These are phyloP conservation scores for Etheostoma cragini DNA, from an alignment of 2,113 vertebrate species.

Conservation along the genomic window DNA sequence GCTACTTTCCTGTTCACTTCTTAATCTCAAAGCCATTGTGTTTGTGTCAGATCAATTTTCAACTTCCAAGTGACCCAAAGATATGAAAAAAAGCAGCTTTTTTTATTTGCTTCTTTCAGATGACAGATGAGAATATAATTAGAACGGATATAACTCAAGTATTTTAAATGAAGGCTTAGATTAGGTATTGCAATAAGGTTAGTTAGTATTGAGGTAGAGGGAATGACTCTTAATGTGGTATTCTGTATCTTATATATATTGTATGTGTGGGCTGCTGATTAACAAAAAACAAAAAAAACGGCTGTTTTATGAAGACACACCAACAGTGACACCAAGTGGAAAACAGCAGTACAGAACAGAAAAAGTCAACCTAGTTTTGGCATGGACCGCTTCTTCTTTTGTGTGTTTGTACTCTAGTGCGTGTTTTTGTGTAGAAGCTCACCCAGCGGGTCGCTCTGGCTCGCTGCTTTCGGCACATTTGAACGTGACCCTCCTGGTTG, in stretches of 20 bases:
- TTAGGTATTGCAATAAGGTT: neutral
- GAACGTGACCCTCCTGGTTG: conserved; percentile 84
- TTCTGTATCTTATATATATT: neutral
- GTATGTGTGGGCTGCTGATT: neutral
- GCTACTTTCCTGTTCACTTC: conserved; percentile 10
- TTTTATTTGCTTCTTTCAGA: neutral
- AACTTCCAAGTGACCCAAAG: neutral
- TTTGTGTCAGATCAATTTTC: conserved; percentile 1
- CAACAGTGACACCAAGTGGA: conserved; percentile 79
- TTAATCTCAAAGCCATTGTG: neutral
- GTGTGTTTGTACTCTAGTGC: neutral
- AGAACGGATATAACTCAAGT: neutral
- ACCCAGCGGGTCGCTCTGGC: conserved; percentile 80
- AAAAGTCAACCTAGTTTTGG: neutral
- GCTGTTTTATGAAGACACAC: conserved; percentile 11
- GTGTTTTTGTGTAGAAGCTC: conserved; percentile 22
- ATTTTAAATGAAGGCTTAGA: neutral
- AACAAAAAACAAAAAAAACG: neutral
- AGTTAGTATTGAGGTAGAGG: no score
- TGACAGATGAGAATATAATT: neutral
- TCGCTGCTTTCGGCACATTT: conserved; percentile 84
- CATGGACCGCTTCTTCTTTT: neutral
- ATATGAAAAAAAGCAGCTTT: neutral
- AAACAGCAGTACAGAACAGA: conserved; percentile 8
- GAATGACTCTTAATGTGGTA: neutral